Base-by-base conservation (phyloP, 53 echinoderm and acorn worm genomes). In the Temnopleurus reevesii region DNA sequence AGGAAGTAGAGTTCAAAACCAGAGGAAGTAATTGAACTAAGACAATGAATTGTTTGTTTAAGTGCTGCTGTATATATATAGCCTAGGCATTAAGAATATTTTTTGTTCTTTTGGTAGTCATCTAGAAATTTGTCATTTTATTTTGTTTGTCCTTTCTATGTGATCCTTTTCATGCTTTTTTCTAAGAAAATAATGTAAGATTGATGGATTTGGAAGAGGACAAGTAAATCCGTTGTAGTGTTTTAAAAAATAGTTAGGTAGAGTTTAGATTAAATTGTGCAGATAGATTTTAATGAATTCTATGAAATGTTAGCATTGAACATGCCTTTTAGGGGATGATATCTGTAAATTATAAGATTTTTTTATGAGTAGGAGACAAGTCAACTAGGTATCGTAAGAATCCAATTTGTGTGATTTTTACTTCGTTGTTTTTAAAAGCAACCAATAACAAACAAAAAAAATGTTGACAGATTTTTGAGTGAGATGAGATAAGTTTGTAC, bases 11-110 rank as follows among this genome's bases (percentile, higher is more conserved):
- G 58, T 49, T 15, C 49, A 0, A 66, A 66, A 66, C 36, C 0
- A 4, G 81, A 82, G 38, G 55, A 18, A 18, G 1, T 55, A 55
- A 54, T 35, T 56, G 83, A 83, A 49, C 36, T 36, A 28, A 53
- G 29, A 81, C 45, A 23, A 71, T 23, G 30, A 51, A 28, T 30
- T 54, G n/a, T 15, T 33, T 83, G 83, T 83, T n/a, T 13, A 64
- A 87, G 88, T 87, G 88, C 88, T 87, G 88, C 88, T 87, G 88
- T 87, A 87, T 12, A 87, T 87, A 87, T 66, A 9, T 87, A 87
- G 88, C 88, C 71, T 53, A 87, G 49, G 83, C 83, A 33, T 77
- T 21, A 55, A 27, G 49, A 53, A 36, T 35, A 51, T 83, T 83
- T 53, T 53, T 83, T 56, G 45, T 81, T 81, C 25, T 81, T 81